Base-by-base conservation (phyloP, 2,113 vertebrate species). In the Xenotilapia caudafasciata region DNA sequence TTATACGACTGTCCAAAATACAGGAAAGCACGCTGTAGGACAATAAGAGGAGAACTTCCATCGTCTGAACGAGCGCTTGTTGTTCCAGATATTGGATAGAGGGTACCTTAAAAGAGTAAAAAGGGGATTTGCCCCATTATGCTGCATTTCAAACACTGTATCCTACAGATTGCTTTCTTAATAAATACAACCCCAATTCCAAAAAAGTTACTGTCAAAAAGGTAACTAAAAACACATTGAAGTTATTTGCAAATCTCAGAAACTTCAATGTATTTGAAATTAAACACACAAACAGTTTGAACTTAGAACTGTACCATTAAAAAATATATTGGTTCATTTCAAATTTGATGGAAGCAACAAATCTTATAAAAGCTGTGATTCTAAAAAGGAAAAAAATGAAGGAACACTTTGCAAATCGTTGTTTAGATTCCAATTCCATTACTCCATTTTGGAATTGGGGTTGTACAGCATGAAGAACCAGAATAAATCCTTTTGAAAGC, bases 31-130 rank as follows among this genome's bases (percentile, higher is more conserved):
- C 1, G 70, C 12, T 56, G 70, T 23, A 95, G 80, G 3, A 0
- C 0, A 55, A 95, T 94, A 2, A 1, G 2, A 47, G 93, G 89
- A 13, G 94, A 95, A 82, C 90, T 93, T 84, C 93, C 92, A 89
- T 95, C 93, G 6, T 91, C 89, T 45, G 45, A 5, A 17, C 0
- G 0, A n/a, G 65, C 0, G 12, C 15, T 88, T 51, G 0, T 12
- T 13, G 28, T 83, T 31, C 85, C 82, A 62, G 0, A 1, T 12
- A 73, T 33, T 31, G 83, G 54, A 42, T 95, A 95, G 5, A 95
- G 89, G 5, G 23, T 35, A 17, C 17, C 94, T 94, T 26, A 45
- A 47, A 75, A 19, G 68, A 28, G 23, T 17, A 75, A 17, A 47
- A 73, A 26, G 0, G 21, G 13, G 40, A 75, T 75, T 75, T 45